A percentile compares a stretch with the other conserved stretches of the same genome.
Evolutionary conservation across 2,888 invertebrate genomes (phyloP).

Genomic region (Seira ritae): DNA sequence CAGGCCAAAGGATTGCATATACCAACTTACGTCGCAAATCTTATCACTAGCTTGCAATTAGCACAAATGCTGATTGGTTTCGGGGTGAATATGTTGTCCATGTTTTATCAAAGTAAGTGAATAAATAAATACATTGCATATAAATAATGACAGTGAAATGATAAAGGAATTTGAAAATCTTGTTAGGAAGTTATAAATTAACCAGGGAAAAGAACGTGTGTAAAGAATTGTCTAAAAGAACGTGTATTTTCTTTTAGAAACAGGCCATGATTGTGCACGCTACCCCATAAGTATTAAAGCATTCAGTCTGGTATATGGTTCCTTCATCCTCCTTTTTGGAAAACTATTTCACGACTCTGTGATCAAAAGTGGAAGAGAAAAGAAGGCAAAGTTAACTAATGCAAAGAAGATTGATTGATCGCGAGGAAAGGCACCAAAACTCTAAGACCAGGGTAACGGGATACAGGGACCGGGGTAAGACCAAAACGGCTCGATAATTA

Average conservation of each 20-base stretch:
- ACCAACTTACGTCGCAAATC: conserved; percentile 80
- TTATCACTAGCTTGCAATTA: conserved; percentile 92
- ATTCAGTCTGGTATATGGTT: background rate
- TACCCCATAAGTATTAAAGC: background rate
- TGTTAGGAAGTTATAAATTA: too few species aligned
- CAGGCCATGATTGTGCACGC: background rate
- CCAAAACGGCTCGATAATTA: too few species aligned
- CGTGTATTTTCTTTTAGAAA: background rate
- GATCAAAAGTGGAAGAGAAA: background rate
- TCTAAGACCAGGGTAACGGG: too few species aligned
- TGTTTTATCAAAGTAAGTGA: conserved; percentile 31
- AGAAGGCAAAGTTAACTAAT: background rate
- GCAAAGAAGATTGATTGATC: too few species aligned
- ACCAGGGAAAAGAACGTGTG: too few species aligned
- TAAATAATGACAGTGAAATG: too few species aligned
- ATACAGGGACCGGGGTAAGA: too few species aligned
- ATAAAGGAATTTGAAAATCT: too few species aligned
- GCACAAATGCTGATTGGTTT: conserved; percentile 95
- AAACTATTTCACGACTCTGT: conserved; percentile 30
- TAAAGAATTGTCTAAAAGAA: too few species aligned
- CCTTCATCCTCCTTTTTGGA: conserved; percentile 34
- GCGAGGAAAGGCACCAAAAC: too few species aligned
- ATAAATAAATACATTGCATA: too few species aligned
- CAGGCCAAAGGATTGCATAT: conserved; percentile 31
- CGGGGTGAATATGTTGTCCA: conserved; percentile 90